A percentile compares a stretch with the other conserved stretches of the same genome.
phyloP scores from a whole-genome alignment of 2,797 vertebrate genomes.

The Odontamblyopus rebecca region DNA sequence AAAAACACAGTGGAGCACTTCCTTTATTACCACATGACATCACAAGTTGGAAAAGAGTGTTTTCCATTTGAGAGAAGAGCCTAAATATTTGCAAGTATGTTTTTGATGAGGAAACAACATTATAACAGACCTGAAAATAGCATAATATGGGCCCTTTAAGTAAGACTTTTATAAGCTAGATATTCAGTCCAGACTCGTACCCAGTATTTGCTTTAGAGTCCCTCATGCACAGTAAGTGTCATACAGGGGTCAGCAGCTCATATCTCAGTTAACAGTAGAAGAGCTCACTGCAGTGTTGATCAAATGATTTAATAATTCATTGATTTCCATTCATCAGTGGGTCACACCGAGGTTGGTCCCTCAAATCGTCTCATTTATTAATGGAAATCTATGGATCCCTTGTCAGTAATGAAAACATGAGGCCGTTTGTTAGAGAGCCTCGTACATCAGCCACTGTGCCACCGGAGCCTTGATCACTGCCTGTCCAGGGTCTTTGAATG shows the following conservation, averaged over 20 bases:
- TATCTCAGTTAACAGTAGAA: slow-evolving; percentile 27
- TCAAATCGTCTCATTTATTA: slow-evolving; percentile 49
- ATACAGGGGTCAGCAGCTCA: slow-evolving; percentile 21
- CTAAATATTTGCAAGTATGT: no score
- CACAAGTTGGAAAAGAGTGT: no score
- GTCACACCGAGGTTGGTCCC: slow-evolving; percentile 27
- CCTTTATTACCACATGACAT: no score
- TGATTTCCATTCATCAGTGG: slow-evolving; percentile 52
- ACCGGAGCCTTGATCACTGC: slow-evolving; percentile 32
- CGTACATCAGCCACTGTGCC: slow-evolving; percentile 18
- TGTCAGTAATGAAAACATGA: slow-evolving; percentile 49
- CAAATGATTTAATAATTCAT: slow-evolving; percentile 61
- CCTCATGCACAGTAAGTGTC: slow-evolving; percentile 11
- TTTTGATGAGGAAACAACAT: no score
- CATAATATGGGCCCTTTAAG: no score
- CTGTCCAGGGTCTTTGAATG: slow-evolving; percentile 22
- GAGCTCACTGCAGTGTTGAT: slow-evolving; percentile 42
- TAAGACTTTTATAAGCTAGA: no score
- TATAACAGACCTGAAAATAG: no score
- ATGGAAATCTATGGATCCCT: slow-evolving; percentile 46
- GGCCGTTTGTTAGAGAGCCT: slow-evolving; percentile 39
- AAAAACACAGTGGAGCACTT: no score
- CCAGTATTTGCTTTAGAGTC: background rate
- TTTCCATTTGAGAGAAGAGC: no score
- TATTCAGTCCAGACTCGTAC: background rate